Evolutionary conservation across 2,797 vertebrate genomes (phyloP), one percentile per base, ranked within the genome.

Genomic region (Bucorvus abyssinicus): DNA sequence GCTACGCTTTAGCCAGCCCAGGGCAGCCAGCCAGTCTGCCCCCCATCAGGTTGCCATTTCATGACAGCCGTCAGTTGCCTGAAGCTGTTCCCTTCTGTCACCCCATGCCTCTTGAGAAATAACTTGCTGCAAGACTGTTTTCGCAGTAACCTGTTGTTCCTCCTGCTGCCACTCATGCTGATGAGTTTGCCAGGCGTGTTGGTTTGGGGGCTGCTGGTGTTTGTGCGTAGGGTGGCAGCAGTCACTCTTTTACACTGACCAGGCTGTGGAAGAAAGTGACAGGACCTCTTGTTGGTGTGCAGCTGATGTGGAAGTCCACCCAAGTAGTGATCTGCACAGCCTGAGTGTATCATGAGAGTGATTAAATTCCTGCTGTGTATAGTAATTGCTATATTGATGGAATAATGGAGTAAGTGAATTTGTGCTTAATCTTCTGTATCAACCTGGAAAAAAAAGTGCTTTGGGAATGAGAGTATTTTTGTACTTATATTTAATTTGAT

Each of bases 281-380:
- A 16, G 50, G 63, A 61, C 3, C 22, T 50, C 69, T 3, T 36
- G 27, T 26, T 2, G 4, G 8, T 17, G 32, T 22, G 74, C 27
- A 36, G 19, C 78, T 6, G 14, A 15, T 4, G 12, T 26, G 42
- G 44, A 55, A 70, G 59, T 42, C 3, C 3, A 83, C 61, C n/a
- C 68, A 83, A 40, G 22, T 44, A 87, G 84, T 0, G 0, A 4
- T 60, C 71, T 81, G 64, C 60, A 63, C 60, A 74, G 68, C 36
- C 84, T 7, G 40, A 77, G n/a, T 44, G 3, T 50, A 38, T 65
- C 81, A 75, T 21, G 82, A 90, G 80, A 79, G 77, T 73, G 91
- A 88, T 93, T 95, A 76, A 91, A 88, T 90, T 95, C 91, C 92
- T 92, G 87, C 94, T 96, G 94, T 85, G 91, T 86, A 22, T 71